These are phyloP conservation scores for Sebastes hopkinsi DNA, from an alignment of 2,797 vertebrate genomes.

Conservation along the genomic window DNA sequence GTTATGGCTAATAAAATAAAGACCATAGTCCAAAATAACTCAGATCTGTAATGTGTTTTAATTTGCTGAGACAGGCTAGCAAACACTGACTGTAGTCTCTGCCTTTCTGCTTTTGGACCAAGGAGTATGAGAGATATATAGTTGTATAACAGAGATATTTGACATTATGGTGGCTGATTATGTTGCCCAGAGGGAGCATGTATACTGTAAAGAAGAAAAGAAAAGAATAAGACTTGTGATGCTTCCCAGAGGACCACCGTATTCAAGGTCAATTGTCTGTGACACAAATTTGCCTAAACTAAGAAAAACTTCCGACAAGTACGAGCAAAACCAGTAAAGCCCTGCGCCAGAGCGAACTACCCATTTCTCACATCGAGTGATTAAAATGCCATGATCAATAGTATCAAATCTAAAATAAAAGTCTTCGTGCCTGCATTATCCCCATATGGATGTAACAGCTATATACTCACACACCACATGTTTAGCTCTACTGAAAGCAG, in stretches of 20 bases:
- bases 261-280: neutral
- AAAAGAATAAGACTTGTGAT: neutral
- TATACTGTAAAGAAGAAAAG: neutral
- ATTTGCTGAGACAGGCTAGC: neutral
- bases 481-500: neutral
- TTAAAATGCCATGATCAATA: neutral
- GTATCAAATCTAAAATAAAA: neutral
- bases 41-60: neutral
- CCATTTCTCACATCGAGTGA: neutral
- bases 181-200: neutral
- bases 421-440: neutral
- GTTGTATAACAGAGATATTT: neutral
- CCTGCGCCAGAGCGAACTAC: neutral
- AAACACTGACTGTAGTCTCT: neutral
- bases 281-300: neutral
- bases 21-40: neutral
- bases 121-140: neutral
- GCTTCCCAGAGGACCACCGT: neutral
- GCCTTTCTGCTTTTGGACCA: neutral
- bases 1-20: neutral
- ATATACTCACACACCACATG: no score
- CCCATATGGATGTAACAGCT: no score
- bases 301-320: neutral
- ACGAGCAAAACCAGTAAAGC: neutral
- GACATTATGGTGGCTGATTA: neutral